These are phyloP conservation scores for Anastatus disparis DNA, from an alignment of 1,140 invertebrate genomes.

Conservation along the genomic window DNA sequence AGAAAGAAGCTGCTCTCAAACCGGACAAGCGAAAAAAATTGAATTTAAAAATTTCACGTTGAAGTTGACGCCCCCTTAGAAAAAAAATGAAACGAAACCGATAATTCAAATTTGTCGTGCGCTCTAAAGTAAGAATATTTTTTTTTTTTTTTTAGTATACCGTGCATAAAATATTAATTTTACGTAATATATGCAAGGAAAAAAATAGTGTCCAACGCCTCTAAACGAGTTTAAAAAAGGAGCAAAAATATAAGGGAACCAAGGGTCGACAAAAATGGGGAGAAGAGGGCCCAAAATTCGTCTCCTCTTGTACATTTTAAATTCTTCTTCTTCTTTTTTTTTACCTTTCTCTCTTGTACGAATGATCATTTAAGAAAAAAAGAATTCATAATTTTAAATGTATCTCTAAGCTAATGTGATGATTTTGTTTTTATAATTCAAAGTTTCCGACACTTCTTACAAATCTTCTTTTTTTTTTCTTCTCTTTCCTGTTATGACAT, in stretches of 20 bases:
- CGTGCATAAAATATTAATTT: constrained; percentile 44
- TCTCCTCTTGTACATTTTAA: constrained; percentile 9
- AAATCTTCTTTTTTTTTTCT: neutral
- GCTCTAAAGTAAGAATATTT: constrained; percentile 32
- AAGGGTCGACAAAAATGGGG: constrained; percentile 34
- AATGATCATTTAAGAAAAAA: neutral
- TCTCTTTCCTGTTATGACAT: too few relatives aligned
- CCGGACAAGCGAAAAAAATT: constrained; percentile 5
- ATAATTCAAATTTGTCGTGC: constrained; percentile 45
- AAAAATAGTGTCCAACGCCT: constrained; percentile 40
- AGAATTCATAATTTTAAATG: constrained; percentile 17
- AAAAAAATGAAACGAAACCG: constrained; percentile 40
- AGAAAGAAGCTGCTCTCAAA: neutral
- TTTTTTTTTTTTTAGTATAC: constrained; percentile 38
- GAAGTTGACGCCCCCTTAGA: constrained; percentile 35
- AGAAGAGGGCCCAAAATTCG: constrained; percentile 21
- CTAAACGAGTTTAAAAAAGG: constrained; percentile 41
- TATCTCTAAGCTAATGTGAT: too few relatives aligned
- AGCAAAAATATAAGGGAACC: constrained; percentile 33
- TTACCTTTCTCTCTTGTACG: neutral
- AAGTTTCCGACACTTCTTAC: neutral
- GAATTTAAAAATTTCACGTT: constrained; percentile 21
- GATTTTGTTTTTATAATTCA: too few relatives aligned
- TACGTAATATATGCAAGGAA: constrained; percentile 40
- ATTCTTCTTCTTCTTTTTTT: constrained; percentile 8